Evolutionary conservation across 23 tunicate species (phyloP).

Genomic region (Botrylloides violaceus): DNA sequence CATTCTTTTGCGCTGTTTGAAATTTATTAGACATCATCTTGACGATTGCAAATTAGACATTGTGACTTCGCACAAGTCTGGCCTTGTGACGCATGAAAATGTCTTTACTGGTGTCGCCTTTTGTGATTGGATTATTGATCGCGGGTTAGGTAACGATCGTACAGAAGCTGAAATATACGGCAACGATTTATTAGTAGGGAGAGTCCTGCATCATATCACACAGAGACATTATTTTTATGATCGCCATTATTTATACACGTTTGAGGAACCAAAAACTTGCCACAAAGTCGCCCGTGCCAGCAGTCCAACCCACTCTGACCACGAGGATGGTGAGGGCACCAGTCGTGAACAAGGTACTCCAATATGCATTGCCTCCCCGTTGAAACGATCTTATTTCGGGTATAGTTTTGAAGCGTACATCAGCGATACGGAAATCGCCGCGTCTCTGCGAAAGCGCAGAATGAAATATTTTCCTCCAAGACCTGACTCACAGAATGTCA

Average conservation of each 20-base stretch:
- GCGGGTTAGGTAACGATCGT: slow-evolving; percentile 38
- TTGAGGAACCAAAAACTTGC: slow-evolving; percentile 30
- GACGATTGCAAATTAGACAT: slow-evolving; percentile 58
- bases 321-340: neutral
- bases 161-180: slow-evolving; percentile 75
- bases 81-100: slow-evolving; percentile 9
- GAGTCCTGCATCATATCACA: slow-evolving; percentile 47
- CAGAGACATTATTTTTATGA: slow-evolving; percentile 57
- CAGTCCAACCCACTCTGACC: neutral
- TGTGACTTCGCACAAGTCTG: slow-evolving; percentile 7
- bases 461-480: neutral
- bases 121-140: slow-evolving; percentile 67
- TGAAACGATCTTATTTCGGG: neutral
- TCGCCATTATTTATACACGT: slow-evolving; percentile 39
- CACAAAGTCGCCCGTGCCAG: neutral
- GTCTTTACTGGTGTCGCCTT: slow-evolving; percentile 49
- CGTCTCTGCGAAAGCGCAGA: neutral
- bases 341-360: neutral
- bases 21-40: slow-evolving; percentile 59
- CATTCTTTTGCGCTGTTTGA: slow-evolving; percentile 29
- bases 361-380: neutral
- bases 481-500: neutral
- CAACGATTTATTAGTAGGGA: slow-evolving; percentile 47
- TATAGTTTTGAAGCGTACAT: slow-evolving; percentile 11
- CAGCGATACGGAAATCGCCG: neutral